Base-by-base conservation (phyloP, 2,888 invertebrate species). In the Drosophila koepferae region DNA sequence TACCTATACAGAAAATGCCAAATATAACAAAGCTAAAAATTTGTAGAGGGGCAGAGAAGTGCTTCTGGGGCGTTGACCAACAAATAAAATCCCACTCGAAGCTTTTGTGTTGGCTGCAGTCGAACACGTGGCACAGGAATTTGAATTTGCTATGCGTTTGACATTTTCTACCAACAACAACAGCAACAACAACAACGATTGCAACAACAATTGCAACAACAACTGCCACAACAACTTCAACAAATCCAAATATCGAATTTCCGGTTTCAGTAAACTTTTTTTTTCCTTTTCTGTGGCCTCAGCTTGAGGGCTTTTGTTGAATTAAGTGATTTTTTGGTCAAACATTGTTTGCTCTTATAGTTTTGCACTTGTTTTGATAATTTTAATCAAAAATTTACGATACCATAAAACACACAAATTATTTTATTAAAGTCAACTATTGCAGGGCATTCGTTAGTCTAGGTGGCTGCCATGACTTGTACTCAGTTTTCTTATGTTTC, bases 241-340 rank as follows among this genome's bases (percentile, higher is more conserved):
- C 28, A 74, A 78, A 74, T 67, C 75, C 61, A 69, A 75, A 72
- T 68, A 75, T 72, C 66, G 49, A 69, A 58, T 80, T 76, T 79
- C 61, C 65, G 64, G 55, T n/a, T 53, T 59, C 20, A 44, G 20
- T 44, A 28, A 28, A 6, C 56, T 9, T 34, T 43, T n/a, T 4
- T 18, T 36, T 3, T 20, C 7, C 2, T 44, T n/a, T 34, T 46
- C 44, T 54, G 34, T 55, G 43, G 55, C 20, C 28, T 46, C 64
- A 59, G 20, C 60, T 59, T 60, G 31, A 54, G 59, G 60, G 60
- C 40, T 23, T 62, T 59, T 69, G 59, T 75, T 66, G 66, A 56
- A 66, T 74, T 61, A 61, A 69, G 72, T 75, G 68, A 6, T 63
- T 63, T 72, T 62, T 68, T 71, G 61, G 53, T n/a, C 58, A 28